phyloP scores from a whole-genome alignment of 2,888 invertebrate genomes.

The Mesodorylaimus sp. region DNA sequence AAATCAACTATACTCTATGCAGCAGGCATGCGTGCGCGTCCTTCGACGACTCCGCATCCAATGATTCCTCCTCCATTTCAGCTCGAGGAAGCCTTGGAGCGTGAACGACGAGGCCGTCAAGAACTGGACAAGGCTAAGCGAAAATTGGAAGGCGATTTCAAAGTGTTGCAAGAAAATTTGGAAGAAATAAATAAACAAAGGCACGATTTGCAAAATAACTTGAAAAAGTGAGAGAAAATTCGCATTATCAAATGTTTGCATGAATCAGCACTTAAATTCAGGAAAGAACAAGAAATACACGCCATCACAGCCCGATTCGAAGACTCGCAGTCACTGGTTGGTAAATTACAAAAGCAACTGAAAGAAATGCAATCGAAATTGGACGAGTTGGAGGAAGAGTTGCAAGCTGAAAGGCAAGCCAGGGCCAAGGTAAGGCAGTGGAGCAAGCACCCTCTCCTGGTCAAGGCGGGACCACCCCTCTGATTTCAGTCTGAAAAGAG shows the following conservation, averaged over 20 bases:
- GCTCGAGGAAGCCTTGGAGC: conserved; percentile 77
- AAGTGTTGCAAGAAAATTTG: conserved; percentile 47
- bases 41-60: too few species aligned
- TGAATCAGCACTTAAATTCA: conserved; percentile 12
- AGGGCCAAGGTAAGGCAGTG: conserved; percentile 19
- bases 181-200: conserved; percentile 11
- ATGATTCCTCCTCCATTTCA: not conserved
- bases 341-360: conserved; percentile 94
- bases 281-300: conserved; percentile 94
- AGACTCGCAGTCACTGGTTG: conserved; percentile 88
- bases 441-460: too few species aligned
- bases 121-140: conserved; percentile 68
- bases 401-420: conserved; percentile 62
- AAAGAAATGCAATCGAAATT: conserved; percentile 90
- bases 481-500: conserved; percentile 78
- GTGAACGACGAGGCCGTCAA: conserved; percentile 90
- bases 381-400: conserved; percentile 96
- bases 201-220: conserved; percentile 10
- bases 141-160: conserved; percentile 94
- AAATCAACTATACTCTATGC: too few species aligned
- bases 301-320: conserved; percentile 83
- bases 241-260: not conserved
- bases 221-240: conserved; percentile 9
- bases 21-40: too few species aligned
- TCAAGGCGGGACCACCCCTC: too few species aligned